Evolutionary conservation across 2,888 invertebrate species (phyloP), one percentile per base, ranked within the genome.

Genomic region (Nebria brevicollis): DNA sequence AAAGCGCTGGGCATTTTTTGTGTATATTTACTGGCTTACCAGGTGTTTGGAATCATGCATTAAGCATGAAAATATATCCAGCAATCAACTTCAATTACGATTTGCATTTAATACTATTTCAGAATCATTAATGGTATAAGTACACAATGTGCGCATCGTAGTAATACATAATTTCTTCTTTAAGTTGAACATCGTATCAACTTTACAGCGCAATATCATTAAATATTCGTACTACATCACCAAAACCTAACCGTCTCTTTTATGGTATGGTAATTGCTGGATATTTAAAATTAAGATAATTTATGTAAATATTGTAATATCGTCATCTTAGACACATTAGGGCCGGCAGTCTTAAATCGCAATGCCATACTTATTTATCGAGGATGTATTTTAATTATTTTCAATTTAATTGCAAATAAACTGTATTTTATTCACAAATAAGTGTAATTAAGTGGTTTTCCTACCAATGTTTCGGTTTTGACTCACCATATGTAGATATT

Each of bases 51-150:
- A 70, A 15, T 26, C 65, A 15, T 65, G 15, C 1, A 20, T 66
- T 66, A 66, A 66, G 34, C 70, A 70, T 70, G 70, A 26, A 25
- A 13, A 15, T 25, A 20, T 26, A 15, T 25, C 25, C 70, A 25
- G 54, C 64, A 77, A 72, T 77, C 77, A 77, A 77, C 64, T 64
- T 64, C 77, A 77, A 77, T 77, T 77, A 77, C 64, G 20, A 77
- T 77, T 77, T 77, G 77, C 77, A 77, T 77, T 77, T 72, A 77
- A 72, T 77, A 72, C 54, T 42, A 41, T 41, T 70, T 70, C 34
- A 34, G 26, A 5, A 25, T 65, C 15, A 20, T 20, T 66, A 66
- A 20, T 66, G 25, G 25, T 26, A 70, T 26, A 34, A 26, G 26
- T 26, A 70, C 25, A 15, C 70, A 70, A 70, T 25, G 70, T 34